phyloP scores from a whole-genome alignment of 2,888 invertebrate species.

The Callimorpha dominula region DNA sequence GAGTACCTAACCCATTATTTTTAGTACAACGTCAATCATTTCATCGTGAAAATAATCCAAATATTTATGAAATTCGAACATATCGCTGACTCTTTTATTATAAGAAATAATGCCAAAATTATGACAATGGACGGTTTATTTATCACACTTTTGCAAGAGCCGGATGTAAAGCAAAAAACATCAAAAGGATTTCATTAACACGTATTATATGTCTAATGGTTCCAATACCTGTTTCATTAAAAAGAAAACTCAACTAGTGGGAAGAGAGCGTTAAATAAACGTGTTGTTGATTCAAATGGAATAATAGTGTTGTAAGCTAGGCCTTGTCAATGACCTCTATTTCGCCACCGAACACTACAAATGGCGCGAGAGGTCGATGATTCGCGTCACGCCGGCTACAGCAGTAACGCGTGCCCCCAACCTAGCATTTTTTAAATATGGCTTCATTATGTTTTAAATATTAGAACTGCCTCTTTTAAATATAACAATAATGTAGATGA shows the following conservation, averaged over 20 bases:
- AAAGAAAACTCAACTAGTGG: slow-evolving; percentile 45
- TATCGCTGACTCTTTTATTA: slow-evolving; percentile 30
- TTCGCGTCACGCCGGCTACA: slow-evolving; percentile 69
- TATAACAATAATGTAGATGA: not conserved
- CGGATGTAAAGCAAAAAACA: slow-evolving; percentile 47
- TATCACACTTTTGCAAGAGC: slow-evolving; percentile 40
- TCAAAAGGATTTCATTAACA: slow-evolving; percentile 44
- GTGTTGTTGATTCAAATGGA: slow-evolving; percentile 63
- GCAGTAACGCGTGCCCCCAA: slow-evolving; percentile 43
- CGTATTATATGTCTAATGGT: slow-evolving; percentile 49
- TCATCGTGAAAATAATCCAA: slow-evolving; percentile 44
- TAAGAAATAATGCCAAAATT: slow-evolving; percentile 31
- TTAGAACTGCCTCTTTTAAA: slow-evolving; percentile 4
- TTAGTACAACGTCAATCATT: slow-evolving; percentile 52
- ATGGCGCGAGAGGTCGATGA: slow-evolving; percentile 73
- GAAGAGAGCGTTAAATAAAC: slow-evolving; percentile 50
- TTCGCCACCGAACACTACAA: slow-evolving; percentile 77
- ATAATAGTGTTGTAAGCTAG: slow-evolving; percentile 72
- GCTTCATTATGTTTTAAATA: slow-evolving; percentile 27
- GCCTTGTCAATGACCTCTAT: slow-evolving; percentile 86
- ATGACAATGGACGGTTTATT: slow-evolving; percentile 38
- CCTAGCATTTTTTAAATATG: slow-evolving; percentile 40
- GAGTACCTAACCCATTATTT: slow-evolving; percentile 10
- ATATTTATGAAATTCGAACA: slow-evolving; percentile 51
- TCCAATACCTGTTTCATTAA: slow-evolving; percentile 47